Percentiles rank a stretch among this genome's conserved stretches.
Conservation (phyloP, 2,113 vertebrate genomes). For the Dasypus novemcinctus region DNA sequence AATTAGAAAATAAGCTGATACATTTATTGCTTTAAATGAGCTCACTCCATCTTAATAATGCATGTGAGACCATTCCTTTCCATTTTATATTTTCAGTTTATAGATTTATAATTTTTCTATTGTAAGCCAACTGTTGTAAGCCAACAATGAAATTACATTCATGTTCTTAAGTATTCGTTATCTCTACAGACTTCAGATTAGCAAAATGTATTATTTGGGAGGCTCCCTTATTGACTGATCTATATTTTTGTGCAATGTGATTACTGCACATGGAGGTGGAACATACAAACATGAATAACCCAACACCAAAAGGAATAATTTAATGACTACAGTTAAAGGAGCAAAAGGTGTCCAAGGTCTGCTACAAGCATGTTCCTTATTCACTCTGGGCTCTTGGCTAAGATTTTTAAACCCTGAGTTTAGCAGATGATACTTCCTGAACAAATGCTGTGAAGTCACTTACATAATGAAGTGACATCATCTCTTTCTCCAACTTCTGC, state of each 20-base stretch:
- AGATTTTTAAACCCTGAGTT: neutral
- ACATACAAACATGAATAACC: neutral
- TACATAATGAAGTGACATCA: too few relatives aligned
- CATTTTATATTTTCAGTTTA: constrained; percentile 2
- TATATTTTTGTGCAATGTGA: neutral
- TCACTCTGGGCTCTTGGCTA: neutral
- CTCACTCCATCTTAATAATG: neutral
- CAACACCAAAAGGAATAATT: neutral
- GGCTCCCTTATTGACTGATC: neutral
- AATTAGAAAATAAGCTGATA: neutral
- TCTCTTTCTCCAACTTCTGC: neutral
- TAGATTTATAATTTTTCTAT: neutral
- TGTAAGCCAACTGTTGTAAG: neutral
- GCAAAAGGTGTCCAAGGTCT: neutral
- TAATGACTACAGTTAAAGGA: neutral
- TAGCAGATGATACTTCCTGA: neutral
- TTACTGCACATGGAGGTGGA: neutral
- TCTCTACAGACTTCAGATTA: neutral
- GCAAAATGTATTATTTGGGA: neutral
- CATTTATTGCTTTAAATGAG: neutral
- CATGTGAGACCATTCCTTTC: neutral
- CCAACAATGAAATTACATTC: neutral
- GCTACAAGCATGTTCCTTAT: neutral
- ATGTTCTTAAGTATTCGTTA: neutral
- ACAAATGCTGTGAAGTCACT: neutral